phyloP scores from a whole-genome alignment of 1,140 invertebrate genomes.

The Drosophila baimaii region DNA sequence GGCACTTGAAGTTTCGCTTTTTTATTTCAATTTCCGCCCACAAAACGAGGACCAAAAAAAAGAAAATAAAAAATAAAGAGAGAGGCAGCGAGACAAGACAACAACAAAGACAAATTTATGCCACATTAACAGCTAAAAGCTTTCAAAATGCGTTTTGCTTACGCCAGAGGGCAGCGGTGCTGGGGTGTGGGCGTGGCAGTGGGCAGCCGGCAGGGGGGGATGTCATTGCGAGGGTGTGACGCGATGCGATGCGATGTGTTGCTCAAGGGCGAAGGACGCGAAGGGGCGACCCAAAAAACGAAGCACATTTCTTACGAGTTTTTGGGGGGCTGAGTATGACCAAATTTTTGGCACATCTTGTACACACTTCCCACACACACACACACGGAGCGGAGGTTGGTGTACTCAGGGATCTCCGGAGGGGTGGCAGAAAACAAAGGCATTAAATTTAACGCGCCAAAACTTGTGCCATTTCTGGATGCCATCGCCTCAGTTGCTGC shows the following conservation, averaged over 20 bases:
- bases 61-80: conserved; percentile 6
- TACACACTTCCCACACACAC: conserved; percentile 30
- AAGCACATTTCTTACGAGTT: conserved; percentile 42
- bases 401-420: neutral
- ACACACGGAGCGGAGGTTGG: conserved; percentile 26
- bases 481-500: conserved; percentile 57
- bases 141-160: conserved; percentile 79
- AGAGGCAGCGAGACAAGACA: conserved; percentile 26
- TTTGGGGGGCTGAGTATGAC: conserved; percentile 45
- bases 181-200: neutral
- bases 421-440: conserved; percentile 46
- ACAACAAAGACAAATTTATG: conserved; percentile 81
- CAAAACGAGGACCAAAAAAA: conserved; percentile 40
- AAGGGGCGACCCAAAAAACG: conserved; percentile 22
- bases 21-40: conserved; percentile 80
- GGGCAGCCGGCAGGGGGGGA: neutral
- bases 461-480: conserved; percentile 72
- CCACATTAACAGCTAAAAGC: conserved; percentile 82
- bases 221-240: conserved; percentile 35
- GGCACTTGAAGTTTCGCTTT: conserved; percentile 71
- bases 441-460: conserved; percentile 78
- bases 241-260: conserved; percentile 1
- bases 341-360: conserved; percentile 64
- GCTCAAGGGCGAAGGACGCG: conserved; percentile 14
- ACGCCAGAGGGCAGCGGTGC: conserved; percentile 47